Evolutionary conservation across 2,888 invertebrate genomes (phyloP).

Genomic region (Pachymerium ferrugineum): DNA sequence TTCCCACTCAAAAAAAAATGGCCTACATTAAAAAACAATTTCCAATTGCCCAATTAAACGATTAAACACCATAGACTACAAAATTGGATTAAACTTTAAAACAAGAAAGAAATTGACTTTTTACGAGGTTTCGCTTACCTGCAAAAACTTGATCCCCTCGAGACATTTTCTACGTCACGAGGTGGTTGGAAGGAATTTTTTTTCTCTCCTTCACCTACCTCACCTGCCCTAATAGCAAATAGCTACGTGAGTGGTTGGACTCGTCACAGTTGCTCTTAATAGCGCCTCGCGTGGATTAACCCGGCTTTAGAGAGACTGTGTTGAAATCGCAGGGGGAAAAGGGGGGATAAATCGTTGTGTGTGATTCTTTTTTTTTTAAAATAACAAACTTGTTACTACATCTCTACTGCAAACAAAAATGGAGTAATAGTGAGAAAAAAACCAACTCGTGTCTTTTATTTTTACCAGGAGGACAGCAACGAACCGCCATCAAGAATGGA

Average conservation of each 20-base stretch:
- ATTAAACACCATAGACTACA: not conserved
- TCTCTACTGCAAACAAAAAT: not conserved
- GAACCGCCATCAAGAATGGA: constrained; percentile 2
- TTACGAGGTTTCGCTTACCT: not conserved
- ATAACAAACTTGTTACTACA: no score
- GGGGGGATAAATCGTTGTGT: not conserved
- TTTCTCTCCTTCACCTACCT: not conserved
- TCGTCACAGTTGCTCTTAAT: not conserved
- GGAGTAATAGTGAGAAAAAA: not conserved
- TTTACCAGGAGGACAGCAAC: not conserved
- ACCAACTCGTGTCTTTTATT: not conserved
- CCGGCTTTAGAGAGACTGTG: not conserved
- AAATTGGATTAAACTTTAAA: not conserved
- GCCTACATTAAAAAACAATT: no score
- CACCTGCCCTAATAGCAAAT: not conserved
- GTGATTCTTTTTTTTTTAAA: no score
- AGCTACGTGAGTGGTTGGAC: not conserved
- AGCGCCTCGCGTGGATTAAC: not conserved
- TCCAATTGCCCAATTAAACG: no score
- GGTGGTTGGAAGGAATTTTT: not conserved
- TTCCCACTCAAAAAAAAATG: no score
- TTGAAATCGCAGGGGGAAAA: not conserved
- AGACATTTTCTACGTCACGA: not conserved
- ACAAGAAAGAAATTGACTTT: not conserved
- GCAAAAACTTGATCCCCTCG: not conserved